phyloP scores from a whole-genome alignment of 2,888 invertebrate genomes.

The Pinctada fucata region DNA sequence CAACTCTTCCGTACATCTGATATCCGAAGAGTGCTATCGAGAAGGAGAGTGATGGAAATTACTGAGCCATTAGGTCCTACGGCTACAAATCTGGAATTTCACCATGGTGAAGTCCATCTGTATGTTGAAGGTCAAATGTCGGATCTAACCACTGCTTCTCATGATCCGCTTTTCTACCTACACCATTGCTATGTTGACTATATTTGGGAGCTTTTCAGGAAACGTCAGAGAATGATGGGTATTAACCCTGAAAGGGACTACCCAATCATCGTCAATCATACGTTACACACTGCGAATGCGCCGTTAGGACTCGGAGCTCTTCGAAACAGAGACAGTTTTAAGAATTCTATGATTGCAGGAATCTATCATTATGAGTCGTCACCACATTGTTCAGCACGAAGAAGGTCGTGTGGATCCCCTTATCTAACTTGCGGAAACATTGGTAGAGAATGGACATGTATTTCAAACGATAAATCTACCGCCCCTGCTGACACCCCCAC shows the following conservation, averaged over 20 bases:
- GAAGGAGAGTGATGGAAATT: conserved; percentile 47
- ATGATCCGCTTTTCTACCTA: conserved; percentile 66
- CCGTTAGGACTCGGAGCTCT: conserved; percentile 62
- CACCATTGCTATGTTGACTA: conserved; percentile 68
- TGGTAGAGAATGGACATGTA: conserved; percentile 38
- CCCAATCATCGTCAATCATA: conserved; percentile 53
- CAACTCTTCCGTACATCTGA: conserved; percentile 52
- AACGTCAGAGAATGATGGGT: conserved; percentile 47
- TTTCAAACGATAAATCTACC: conserved; percentile 41
- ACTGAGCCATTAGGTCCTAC: conserved; percentile 56
- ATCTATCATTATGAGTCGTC: conserved; percentile 54
- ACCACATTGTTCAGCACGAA: conserved; percentile 44
- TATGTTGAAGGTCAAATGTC: conserved; percentile 66
- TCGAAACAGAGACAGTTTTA: conserved; percentile 61
- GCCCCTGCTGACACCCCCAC: not conserved
- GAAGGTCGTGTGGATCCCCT: conserved; percentile 56
- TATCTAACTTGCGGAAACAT: conserved; percentile 49
- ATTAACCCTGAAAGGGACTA: conserved; percentile 56
- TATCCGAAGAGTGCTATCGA: conserved; percentile 51
- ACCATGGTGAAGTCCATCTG: conserved; percentile 67
- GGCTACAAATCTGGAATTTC: conserved; percentile 63
- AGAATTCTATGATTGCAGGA: conserved; percentile 52
- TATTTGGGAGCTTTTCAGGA: conserved; percentile 63
- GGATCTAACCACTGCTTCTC: conserved; percentile 60
- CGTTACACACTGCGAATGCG: conserved; percentile 47